Evolutionary conservation across 2,888 invertebrate genomes (phyloP), one percentile per base, ranked within the genome.

Genomic region (Pseudanteris insignis): DNA sequence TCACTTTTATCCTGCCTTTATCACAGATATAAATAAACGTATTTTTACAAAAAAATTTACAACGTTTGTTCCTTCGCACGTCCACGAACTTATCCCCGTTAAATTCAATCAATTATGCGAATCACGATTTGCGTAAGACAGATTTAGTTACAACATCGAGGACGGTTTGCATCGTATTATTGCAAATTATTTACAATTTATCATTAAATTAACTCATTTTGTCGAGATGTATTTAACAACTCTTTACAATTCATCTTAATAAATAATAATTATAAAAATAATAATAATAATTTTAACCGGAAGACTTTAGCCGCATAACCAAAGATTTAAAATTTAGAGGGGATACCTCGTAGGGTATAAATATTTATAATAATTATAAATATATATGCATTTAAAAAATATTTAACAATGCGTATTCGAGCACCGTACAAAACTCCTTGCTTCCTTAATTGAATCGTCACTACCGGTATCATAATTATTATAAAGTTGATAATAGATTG

Each of bases 11-110:
- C 63, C 51, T 64, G 63, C 48, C 61, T 68, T 71, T 78, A 79
- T 79, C 79, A 79, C 79, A 79, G 78, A 78, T 78, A 78, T 75
- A 78, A 78, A 79, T 77, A 75, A 79, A 78, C 74, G 74, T 77
- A 72, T 76, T 66, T 75, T 74, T 76, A 75, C 74, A 76, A 75
- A 74, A 75, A 70, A 75, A 74, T 75, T 70, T 75, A 65, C 67
- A 66, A 50, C 65, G 64, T 61, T 58, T 55, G 36, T 55, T 55
- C 36, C 47, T 54, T 33, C 54, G 44, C 54, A 41, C 46, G 38
- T 59, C 48, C 43, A 53, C 46, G 36, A 60, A 50, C 40, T 38
- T 18, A 61, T 47, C 51, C 57, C 47, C 40, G 34, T 28, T 18
- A 34, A 33, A 36, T 51, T 38, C 33, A 48, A 57, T 38, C 9